A percentile compares a stretch with the other conserved stretches of the same genome.
Evolutionary conservation across 2,888 invertebrate genomes (phyloP).

Genomic region (Abrostola triplasia): DNA sequence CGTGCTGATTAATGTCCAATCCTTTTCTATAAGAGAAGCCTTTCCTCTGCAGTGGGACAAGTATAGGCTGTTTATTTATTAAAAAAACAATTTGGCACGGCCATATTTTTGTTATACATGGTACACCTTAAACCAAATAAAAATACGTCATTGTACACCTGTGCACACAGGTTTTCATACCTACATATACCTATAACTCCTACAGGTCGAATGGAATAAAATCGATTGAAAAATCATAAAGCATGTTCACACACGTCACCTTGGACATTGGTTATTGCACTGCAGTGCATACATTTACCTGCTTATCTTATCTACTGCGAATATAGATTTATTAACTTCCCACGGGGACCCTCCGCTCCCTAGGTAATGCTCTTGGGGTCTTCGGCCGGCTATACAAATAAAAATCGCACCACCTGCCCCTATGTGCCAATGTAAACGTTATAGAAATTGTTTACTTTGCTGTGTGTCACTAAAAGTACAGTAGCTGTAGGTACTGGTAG

Average conservation of each 20-base stretch:
- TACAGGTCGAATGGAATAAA: not conserved
- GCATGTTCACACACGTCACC: not conserved
- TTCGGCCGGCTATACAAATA: slow-evolving; percentile 34
- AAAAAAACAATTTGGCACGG: too few relatives aligned
- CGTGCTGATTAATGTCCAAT: too few relatives aligned
- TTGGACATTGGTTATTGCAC: slow-evolving; percentile 15
- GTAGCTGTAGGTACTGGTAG: not conserved
- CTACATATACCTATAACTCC: too few relatives aligned
- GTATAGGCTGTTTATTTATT: too few relatives aligned
- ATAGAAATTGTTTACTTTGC: not conserved
- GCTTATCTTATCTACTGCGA: slow-evolving; percentile 40
- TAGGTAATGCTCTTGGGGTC: slow-evolving; percentile 29
- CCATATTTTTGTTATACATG: too few relatives aligned
- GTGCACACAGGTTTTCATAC: slow-evolving; percentile 12
- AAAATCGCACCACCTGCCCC: slow-evolving; percentile 15
- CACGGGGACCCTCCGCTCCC: slow-evolving; percentile 43
- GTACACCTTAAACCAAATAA: too few relatives aligned
- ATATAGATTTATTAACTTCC: slow-evolving; percentile 39
- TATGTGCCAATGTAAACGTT: not conserved
- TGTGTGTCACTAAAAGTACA: not conserved
- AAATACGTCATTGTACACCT: too few relatives aligned
- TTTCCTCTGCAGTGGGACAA: too few relatives aligned
- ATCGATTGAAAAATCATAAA: slow-evolving; percentile 1
- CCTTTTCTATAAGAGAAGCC: too few relatives aligned
- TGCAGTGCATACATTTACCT: slow-evolving; percentile 30